These are phyloP conservation scores for Cataglyphis cursor DNA, from an alignment of 2,888 invertebrate genomes.

Conservation along the genomic window DNA sequence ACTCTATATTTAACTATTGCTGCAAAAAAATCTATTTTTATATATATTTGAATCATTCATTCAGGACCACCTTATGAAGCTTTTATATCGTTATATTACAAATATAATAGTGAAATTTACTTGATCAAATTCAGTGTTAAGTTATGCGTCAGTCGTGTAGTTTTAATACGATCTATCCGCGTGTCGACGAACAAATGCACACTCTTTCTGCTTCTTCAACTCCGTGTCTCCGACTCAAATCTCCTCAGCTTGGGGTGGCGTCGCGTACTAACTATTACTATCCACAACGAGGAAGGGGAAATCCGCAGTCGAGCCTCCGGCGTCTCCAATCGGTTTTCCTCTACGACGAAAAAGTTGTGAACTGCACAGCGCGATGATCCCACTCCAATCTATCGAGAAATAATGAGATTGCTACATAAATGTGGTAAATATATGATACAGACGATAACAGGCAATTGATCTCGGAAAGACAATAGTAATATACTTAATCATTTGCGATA, in stretches of 20 bases:
- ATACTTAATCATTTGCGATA: neutral
- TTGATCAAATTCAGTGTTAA: constrained; percentile 20
- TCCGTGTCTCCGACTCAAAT: constrained; percentile 44
- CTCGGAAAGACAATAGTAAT: neutral
- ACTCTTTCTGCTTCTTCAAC: constrained; percentile 37
- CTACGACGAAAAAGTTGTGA: constrained; percentile 64
- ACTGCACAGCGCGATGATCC: constrained; percentile 47
- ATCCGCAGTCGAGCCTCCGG: constrained; percentile 65
- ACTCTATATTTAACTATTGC: neutral
- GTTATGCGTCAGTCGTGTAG: neutral
- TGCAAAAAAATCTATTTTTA: neutral
- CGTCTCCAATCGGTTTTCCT: constrained; percentile 68
- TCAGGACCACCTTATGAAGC: neutral
- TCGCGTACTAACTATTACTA: constrained; percentile 63
- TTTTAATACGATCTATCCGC: neutral
- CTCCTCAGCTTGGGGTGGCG: constrained; percentile 53
- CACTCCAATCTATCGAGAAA: constrained; percentile 34
- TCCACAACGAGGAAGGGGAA: constrained; percentile 45
- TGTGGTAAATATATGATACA: neutral
- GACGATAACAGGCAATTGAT: constrained; percentile 3
- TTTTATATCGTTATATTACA: neutral
- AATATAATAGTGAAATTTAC: constrained; percentile 3
- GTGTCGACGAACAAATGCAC: constrained; percentile 22
- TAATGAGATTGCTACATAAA: constrained; percentile 5
- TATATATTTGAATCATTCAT: neutral